phyloP scores from a whole-genome alignment of 53 echinoderm and acorn worm genomes.

The Astropecten irregularis region DNA sequence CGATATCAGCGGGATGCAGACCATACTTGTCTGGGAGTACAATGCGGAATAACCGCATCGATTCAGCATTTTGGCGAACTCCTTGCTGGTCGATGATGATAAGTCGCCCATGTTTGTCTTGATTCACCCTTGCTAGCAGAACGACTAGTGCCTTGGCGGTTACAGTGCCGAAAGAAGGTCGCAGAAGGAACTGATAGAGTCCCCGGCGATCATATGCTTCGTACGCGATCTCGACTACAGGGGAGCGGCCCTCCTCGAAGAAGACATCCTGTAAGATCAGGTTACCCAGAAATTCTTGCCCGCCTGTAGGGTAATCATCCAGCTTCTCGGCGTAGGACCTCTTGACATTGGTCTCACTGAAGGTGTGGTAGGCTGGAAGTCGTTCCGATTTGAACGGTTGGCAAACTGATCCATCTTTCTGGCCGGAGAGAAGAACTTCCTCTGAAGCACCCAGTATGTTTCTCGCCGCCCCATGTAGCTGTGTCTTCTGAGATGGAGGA shows the following conservation, averaged over 20 bases:
- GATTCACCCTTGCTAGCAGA: not conserved
- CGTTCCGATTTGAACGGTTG: not conserved
- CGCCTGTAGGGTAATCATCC: not conserved
- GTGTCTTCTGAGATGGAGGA: not conserved
- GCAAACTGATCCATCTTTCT: not conserved
- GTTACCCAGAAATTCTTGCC: not conserved
- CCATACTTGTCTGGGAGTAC: not conserved
- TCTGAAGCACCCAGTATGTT: not conserved
- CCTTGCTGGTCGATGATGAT: not conserved
- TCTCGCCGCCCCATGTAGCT: not conserved
- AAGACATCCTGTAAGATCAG: not conserved
- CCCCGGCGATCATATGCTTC: not conserved
- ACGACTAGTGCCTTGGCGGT: not conserved
- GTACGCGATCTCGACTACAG: not conserved
- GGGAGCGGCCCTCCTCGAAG: not conserved
- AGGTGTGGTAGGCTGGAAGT: not conserved
- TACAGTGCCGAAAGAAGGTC: not conserved
- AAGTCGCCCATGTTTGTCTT: not conserved
- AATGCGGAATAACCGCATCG: not conserved
- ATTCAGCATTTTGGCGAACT: not conserved
- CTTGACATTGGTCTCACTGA: not conserved
- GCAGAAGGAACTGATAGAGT: not conserved
- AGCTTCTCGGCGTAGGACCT: not conserved
- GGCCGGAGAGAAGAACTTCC: not conserved
- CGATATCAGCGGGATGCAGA: not conserved